Percentiles rank a stretch among this genome's conserved stretches.
phyloP scores from a whole-genome alignment of 2,797 vertebrate species.

The Champsocephalus gunnari region DNA sequence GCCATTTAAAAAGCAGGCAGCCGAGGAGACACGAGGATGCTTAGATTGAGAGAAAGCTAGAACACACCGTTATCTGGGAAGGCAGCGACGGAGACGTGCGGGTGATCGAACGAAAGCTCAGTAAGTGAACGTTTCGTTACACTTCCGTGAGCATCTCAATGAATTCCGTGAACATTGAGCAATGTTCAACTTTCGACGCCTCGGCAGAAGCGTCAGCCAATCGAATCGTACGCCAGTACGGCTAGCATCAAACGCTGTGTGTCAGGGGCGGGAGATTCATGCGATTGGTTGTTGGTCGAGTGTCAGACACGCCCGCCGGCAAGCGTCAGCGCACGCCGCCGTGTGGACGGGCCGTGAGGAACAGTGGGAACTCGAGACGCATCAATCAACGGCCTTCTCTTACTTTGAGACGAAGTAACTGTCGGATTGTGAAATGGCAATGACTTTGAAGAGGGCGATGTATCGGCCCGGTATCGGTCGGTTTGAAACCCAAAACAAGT shows the following conservation, averaged over 20 bases:
- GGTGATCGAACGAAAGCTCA: not conserved
- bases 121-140: not conserved
- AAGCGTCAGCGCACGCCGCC: too few relatives aligned
- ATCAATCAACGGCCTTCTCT: slow-evolving; percentile 18
- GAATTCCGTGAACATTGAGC: too few relatives aligned
- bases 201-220: too few relatives aligned
- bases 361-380: not conserved
- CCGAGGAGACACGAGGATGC: slow-evolving; percentile 37
- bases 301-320: too few relatives aligned
- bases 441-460: slow-evolving; percentile 36
- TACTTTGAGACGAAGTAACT: slow-evolving; percentile 26
- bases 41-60: not conserved
- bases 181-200: too few relatives aligned
- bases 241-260: too few relatives aligned
- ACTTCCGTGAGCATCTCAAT: not conserved
- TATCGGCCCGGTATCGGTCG: not conserved
- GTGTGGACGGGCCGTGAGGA: too few relatives aligned
- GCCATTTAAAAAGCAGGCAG: not conserved
- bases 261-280: too few relatives aligned
- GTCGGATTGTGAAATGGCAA: slow-evolving; percentile 29
- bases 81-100: slow-evolving; percentile 32
- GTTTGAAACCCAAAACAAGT: not conserved
- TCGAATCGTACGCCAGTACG: too few relatives aligned
- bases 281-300: too few relatives aligned
- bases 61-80: not conserved